These are phyloP conservation scores for Odiellus spinosus DNA, from an alignment of 2,888 invertebrate species.

Conservation along the genomic window DNA sequence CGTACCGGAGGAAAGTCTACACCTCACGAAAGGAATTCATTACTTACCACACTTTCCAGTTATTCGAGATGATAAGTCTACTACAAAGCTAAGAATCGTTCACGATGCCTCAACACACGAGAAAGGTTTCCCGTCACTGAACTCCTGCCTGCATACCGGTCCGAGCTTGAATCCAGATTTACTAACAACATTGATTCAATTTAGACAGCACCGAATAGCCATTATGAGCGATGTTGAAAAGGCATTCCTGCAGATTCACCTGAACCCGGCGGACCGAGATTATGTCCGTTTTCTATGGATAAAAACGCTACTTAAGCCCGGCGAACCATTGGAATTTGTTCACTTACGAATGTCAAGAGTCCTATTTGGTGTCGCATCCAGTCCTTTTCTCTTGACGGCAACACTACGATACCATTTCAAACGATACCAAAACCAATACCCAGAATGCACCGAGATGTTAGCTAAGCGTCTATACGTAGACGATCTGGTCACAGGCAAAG, in stretches of 20 bases:
- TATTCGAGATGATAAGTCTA: constrained; percentile 6
- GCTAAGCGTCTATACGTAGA: constrained; percentile 2
- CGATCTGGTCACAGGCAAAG: not conserved
- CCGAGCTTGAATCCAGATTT: constrained; percentile 26
- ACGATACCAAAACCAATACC: not conserved
- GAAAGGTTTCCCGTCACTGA: constrained; percentile 21
- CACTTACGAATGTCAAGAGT: not conserved
- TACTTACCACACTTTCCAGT: constrained; percentile 18
- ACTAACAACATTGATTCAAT: constrained; percentile 23
- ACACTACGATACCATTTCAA: constrained; percentile 1
- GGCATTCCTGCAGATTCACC: constrained; percentile 26
- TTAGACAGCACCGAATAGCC: constrained; percentile 22
- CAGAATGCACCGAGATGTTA: not conserved
- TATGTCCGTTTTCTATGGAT: constrained; percentile 29
- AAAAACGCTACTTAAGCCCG: constrained; percentile 6
- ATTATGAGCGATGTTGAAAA: constrained; percentile 28
- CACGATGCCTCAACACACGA: constrained; percentile 12
- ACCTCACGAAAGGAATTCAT: too few relatives aligned
- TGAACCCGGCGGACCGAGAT: constrained; percentile 21
- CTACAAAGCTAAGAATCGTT: constrained; percentile 16
- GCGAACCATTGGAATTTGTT: too few relatives aligned
- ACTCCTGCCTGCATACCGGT: constrained; percentile 24
- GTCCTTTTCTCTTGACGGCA: constrained; percentile 1
- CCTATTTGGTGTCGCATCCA: constrained; percentile 1
- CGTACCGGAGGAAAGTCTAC: too few relatives aligned